These are phyloP conservation scores for Tor tambroides DNA, from an alignment of 2,113 vertebrate genomes.

Conservation along the genomic window DNA sequence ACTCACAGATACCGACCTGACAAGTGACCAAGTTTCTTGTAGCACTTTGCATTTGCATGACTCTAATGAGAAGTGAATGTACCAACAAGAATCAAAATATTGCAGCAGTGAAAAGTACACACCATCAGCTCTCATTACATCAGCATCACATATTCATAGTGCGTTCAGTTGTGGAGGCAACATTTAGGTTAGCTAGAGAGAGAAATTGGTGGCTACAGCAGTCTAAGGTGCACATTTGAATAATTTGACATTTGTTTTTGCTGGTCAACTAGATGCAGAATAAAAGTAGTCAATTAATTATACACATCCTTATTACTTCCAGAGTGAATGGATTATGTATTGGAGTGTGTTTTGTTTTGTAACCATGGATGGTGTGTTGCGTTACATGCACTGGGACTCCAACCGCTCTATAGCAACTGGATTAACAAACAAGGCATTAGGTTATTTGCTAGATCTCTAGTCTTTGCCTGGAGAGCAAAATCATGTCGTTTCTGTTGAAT, in stretches of 20 bases:
- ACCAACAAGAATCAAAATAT: neutral
- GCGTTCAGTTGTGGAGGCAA: neutral
- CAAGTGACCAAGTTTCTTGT: neutral
- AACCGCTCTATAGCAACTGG: slow-evolving; percentile 38
- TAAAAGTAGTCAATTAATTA: neutral
- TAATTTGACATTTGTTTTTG: neutral
- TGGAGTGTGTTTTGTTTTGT: slow-evolving; percentile 18
- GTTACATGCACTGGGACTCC: neutral
- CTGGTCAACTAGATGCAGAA: neutral
- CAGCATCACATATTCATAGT: neutral
- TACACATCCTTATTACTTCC: neutral
- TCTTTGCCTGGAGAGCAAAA: neutral
- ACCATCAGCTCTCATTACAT: neutral
- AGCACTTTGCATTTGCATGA: neutral
- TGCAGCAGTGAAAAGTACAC: neutral
- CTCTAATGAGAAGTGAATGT: neutral
- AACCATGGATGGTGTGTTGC: slow-evolving; percentile 39
- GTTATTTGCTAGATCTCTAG: neutral
- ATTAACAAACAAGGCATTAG: slow-evolving; percentile 29
- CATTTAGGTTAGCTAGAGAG: neutral
- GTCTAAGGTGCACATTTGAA: neutral
- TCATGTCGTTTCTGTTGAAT: neutral
- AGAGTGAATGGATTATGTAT: neutral
- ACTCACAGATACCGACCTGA: neutral
- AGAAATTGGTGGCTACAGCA: neutral